Evolutionary conservation across 2,888 invertebrate species (phyloP).

Genomic region (Sepioteuthis lessoniana): DNA sequence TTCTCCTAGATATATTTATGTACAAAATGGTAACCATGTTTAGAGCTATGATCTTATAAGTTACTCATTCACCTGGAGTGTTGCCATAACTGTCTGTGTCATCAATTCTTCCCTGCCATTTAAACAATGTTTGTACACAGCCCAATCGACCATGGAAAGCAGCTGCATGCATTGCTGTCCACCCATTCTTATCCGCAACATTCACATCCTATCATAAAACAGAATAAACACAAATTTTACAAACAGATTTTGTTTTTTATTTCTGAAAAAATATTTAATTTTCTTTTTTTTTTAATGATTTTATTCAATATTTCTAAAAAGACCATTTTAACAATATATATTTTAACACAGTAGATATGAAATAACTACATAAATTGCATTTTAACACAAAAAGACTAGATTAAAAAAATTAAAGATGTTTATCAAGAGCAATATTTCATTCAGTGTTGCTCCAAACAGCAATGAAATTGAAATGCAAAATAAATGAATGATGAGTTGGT

Average conservation of each 20-base stretch:
- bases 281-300: not conserved
- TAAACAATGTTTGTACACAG: constrained; percentile 73
- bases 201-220: constrained; percentile 69
- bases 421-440: no score
- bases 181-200: constrained; percentile 72
- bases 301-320: not conserved
- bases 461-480: no score
- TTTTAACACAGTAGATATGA: not conserved
- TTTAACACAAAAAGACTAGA: not conserved
- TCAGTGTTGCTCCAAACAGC: no score
- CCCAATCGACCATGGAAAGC: constrained; percentile 75
- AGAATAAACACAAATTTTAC: no score
- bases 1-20: no score
- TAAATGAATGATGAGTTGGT: no score
- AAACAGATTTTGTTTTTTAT: no score
- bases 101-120: constrained; percentile 74
- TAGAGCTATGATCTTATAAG: no score
- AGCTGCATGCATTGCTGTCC: constrained; percentile 74
- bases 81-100: constrained; percentile 75
- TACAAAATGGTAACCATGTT: not conserved
- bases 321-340: not conserved
- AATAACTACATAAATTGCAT: not conserved
- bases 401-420: no score
- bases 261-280: not conserved
- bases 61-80: constrained; percentile 70